Base-by-base conservation (phyloP, 2,113 vertebrate species). In the Apistogramma diplotaenia region DNA sequence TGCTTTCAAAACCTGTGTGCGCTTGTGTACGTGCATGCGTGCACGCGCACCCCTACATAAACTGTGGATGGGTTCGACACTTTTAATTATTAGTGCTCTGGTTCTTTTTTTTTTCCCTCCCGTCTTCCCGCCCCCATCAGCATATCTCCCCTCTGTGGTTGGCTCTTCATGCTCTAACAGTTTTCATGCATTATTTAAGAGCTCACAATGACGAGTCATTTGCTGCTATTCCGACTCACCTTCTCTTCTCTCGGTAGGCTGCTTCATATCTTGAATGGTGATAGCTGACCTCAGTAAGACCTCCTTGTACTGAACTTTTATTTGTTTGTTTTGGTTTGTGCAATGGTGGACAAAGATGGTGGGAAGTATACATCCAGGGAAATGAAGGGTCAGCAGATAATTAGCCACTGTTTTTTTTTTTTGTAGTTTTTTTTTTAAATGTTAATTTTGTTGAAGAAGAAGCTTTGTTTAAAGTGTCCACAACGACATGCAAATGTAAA, bases 101-200 rank as follows among this genome's bases (percentile, higher is more conserved):
- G 80, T 84, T 89, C 73, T 83, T 85, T 74, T 55, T 77, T 74
- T 35, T 37, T 10, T 21, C 61, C 33, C 51, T 76, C 40, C 43
- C 33, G 3, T 31, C 73, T 49, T 35, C 71, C n/a, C 46, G 33
- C 55, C 75, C 23, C 74, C 80, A 61, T 81, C 82, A 59, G 81
- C 85, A 81, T 81, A 84, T 87, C 83, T 85, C 54, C 82, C 61
- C 67, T 90, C 82, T 86, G 82, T 82, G 86, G 83, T 87, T 81
- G 76, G 75, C 86, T 89, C 81, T 92, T 91, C 83, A 92, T 86
- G 87, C 87, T 91, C 87, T 55, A 87, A 89, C 91, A 89, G 33
- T 89, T 93, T 87, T 86, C 89, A 92, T 95, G 92, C 92, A 95
- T 94, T 93, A 94, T 95, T 95, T 89, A 95, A 89, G 79, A 90